phyloP scores from a whole-genome alignment of 2,113 vertebrate genomes.

The Girardinichthys multiradiatus region DNA sequence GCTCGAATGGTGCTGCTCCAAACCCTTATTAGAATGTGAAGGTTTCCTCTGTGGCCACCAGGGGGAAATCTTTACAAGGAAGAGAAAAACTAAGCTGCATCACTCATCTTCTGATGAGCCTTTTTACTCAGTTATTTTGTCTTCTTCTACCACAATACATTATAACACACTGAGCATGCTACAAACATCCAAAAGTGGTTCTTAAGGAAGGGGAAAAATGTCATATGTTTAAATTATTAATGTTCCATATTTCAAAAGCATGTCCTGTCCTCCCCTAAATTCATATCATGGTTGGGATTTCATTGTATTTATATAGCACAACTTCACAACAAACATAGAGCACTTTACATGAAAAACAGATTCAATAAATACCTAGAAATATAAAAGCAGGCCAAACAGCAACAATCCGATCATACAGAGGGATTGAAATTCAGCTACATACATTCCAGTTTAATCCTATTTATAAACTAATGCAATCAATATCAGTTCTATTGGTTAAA shows the following conservation, averaged over 20 bases:
- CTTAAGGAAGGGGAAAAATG: no score
- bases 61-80: background rate
- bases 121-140: background rate
- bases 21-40: background rate
- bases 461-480: no score
- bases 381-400: background rate
- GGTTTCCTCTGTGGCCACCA: background rate
- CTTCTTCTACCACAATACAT: background rate
- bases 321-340: background rate
- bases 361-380: background rate
- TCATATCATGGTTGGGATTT: background rate
- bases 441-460: no score
- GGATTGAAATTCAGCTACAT: no score
- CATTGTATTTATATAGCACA: background rate
- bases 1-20: no score
- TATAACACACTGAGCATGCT: background rate
- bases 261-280: background rate
- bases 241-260: no score
- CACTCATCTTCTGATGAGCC: no score
- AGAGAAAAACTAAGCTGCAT: background rate
- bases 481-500: no score
- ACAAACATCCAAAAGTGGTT: background rate
- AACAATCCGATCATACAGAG: no score
- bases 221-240: no score
- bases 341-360: background rate